phyloP scores from a whole-genome alignment of 2,113 vertebrate species.

The Mesocricetus auratus region DNA sequence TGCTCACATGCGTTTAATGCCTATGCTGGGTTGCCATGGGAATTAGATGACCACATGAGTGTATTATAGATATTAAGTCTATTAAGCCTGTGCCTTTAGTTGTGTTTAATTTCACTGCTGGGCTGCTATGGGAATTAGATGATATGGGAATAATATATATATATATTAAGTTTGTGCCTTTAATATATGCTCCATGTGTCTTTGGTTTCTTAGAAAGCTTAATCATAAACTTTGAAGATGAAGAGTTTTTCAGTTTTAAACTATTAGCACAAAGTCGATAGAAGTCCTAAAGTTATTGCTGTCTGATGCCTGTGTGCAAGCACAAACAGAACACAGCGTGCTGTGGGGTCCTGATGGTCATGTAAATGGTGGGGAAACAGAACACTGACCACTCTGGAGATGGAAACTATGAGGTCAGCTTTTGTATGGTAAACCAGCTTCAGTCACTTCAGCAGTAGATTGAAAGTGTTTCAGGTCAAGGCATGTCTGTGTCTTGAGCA shows the following conservation, averaged over 20 bases:
- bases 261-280: not conserved
- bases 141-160: too few species aligned
- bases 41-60: not conserved
- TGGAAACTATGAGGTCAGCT: not conserved
- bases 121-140: not conserved
- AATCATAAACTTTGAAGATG: not conserved
- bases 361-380: not conserved
- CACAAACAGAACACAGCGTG: not conserved
- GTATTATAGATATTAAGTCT: not conserved
- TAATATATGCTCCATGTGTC: not conserved
- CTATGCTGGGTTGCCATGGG: too few species aligned
- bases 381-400: not conserved
- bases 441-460: not conserved
- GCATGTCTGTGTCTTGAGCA: not conserved
- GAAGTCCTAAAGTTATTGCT: not conserved
- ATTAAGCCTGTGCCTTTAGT: not conserved
- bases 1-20: accelerated
- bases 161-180: not conserved
- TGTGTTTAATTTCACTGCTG: not conserved
- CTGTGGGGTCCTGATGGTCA: not conserved
- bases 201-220: not conserved
- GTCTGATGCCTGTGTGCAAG: not conserved
- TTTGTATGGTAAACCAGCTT: not conserved
- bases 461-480: not conserved
- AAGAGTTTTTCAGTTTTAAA: not conserved